phyloP scores from a whole-genome alignment of 2,797 vertebrate species.

The Yasuhikotakia modesta region DNA sequence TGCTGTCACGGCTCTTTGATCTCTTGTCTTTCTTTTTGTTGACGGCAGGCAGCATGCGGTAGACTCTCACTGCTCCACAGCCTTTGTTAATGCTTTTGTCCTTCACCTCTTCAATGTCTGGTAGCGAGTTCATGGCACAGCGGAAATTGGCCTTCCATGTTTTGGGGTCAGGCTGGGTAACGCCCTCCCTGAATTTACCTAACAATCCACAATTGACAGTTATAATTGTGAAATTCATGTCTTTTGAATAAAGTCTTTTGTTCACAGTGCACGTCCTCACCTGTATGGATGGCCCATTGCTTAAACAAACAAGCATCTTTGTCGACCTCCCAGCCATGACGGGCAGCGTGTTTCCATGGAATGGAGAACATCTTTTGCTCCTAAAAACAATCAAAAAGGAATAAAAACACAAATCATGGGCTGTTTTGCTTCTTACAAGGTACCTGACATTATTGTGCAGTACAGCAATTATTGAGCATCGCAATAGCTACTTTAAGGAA shows the following conservation, averaged over 20 bases:
- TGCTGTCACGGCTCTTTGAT: constrained; percentile 26
- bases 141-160: constrained; percentile 99
- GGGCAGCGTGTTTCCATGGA: constrained; percentile 96
- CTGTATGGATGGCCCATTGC: constrained; percentile 95
- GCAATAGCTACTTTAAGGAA: not conserved
- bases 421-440: not conserved
- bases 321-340: constrained; percentile 93
- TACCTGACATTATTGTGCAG: not conserved
- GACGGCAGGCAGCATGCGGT: constrained; percentile 84
- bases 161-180: constrained; percentile 84
- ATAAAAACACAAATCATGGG: not conserved
- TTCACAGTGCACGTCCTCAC: constrained; percentile 68
- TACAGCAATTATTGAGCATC: not conserved
- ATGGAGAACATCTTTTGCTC: constrained; percentile 89
- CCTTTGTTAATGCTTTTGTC: constrained; percentile 92
- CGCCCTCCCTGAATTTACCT: constrained; percentile 87
- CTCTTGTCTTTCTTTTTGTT: constrained; percentile 74
- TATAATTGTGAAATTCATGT: not conserved
- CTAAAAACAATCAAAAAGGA: constrained; percentile 65
- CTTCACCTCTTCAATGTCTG: constrained; percentile 94
- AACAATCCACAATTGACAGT: not conserved
- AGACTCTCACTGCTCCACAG: constrained; percentile 88
- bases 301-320: constrained; percentile 93
- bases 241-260: not conserved
- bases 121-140: constrained; percentile 96